These are phyloP conservation scores for Mohoua ochrocephala DNA, from an alignment of 2,113 vertebrate genomes.

Conservation along the genomic window DNA sequence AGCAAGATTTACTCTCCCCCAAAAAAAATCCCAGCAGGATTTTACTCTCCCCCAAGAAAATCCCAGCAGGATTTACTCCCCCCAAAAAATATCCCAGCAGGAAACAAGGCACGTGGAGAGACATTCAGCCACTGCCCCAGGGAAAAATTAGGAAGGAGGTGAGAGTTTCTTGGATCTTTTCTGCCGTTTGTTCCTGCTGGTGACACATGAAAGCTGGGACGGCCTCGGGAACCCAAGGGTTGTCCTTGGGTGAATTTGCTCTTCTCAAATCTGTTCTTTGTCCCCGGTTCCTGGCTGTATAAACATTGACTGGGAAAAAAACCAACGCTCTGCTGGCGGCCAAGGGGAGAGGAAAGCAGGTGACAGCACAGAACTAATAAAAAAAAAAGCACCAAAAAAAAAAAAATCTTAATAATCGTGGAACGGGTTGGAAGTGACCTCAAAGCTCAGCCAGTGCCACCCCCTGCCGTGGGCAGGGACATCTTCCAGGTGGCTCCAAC, in stretches of 20 bases:
- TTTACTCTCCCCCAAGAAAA: neutral
- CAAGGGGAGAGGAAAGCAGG: neutral
- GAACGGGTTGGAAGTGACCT: neutral
- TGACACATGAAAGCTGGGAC: neutral
- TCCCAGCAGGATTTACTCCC: neutral
- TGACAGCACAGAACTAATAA: neutral
- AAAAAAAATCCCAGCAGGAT: accelerated
- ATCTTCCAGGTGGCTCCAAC: neutral
- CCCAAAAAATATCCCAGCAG: neutral
- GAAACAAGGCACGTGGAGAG: accelerated
- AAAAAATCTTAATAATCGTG: accelerated
- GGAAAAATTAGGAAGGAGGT: neutral
- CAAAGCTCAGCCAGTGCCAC: neutral
- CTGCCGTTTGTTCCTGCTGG: neutral
- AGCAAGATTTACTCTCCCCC: neutral
- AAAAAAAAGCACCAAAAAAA: neutral
- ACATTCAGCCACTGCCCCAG: accelerated
- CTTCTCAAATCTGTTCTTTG: neutral
- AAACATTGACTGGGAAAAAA: neutral
- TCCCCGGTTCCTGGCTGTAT: neutral
- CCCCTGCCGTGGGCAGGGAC: neutral
- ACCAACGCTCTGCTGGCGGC: neutral
- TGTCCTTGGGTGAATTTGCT: neutral
- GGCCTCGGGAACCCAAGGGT: neutral
- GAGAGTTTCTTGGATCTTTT: neutral